Base-by-base conservation (phyloP, 1,140 invertebrate genomes). In the Leucophenga varia region DNA sequence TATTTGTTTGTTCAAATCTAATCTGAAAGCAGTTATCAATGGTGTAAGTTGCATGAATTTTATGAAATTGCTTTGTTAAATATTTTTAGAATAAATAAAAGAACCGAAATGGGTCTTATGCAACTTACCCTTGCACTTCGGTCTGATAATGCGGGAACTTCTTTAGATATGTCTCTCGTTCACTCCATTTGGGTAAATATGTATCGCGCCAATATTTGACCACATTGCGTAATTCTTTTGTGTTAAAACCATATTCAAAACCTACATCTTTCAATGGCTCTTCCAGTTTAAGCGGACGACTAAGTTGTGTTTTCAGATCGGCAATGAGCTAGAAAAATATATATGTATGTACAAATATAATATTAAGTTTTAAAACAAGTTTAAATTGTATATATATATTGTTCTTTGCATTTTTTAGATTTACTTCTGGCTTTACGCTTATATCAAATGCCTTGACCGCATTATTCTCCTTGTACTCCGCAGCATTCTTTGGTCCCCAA, bases 171-270 rank as follows among this genome's bases (percentile, higher is more conserved):
- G 74, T 68, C 59, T 89, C 85, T 32, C 87, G 80, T 54, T 83
- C 70, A 51, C 74, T 78, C 83, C 91, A 94, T 44, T 64, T 74
- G 36, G 56, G 36, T 55, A 91, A 77, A 69, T 91, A 94, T 14
- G 84, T 77, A n/a, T 83, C 82, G 3, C 74, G 64, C 90, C 89
- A 88, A 72, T 90, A 86, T 21, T 84, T 74, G 12, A 89, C 57
- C 17, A 93, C 73, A 45, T 81, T 79, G 30, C 81, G 75, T 20
- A 93, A 71, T 61, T 85, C 82, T 18, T 83, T 76, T 0, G 83
- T 76, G 71, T 90, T 89, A 50, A 92, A 85, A 7, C 91, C 91
- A 70, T 91, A 92, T 44, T 84, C 72, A 53, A 91, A 92, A 32
- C 81, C 80, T 3, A 81, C 75, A 14, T 81, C 84, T 69, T 89